Evolutionary conservation across 2,888 invertebrate genomes (phyloP).

Genomic region (Smittia aterrima): DNA sequence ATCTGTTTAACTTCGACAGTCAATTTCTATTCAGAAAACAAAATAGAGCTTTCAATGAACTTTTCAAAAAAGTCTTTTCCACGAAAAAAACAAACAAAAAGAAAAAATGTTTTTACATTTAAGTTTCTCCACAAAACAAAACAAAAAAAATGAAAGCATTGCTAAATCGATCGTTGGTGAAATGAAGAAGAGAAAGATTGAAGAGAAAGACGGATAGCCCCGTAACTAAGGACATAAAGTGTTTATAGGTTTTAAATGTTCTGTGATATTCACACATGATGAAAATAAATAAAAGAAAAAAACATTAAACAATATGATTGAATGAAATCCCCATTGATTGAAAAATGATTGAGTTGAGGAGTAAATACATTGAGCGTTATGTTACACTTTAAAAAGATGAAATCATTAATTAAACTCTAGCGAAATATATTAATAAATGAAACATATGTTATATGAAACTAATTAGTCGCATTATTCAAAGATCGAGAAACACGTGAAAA

Average conservation of each 20-base stretch:
- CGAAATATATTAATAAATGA: slow-evolving; percentile 16
- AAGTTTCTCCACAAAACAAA: neutral
- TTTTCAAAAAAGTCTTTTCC: neutral
- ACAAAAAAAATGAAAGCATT: neutral
- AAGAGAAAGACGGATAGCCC: neutral
- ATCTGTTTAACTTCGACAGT: neutral
- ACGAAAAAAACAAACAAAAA: neutral
- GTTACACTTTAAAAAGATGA: slow-evolving; percentile 41
- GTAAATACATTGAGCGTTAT: slow-evolving; percentile 35
- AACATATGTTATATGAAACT: slow-evolving; percentile 40
- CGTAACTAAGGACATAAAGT: slow-evolving; percentile 33
- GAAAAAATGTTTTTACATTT: neutral
- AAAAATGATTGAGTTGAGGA: neutral
- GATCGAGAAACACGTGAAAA: slow-evolving; percentile 21
- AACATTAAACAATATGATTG: slow-evolving; percentile 10
- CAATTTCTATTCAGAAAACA: neutral
- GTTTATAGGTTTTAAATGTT: slow-evolving; percentile 43
- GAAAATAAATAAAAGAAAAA: slow-evolving; percentile 40
- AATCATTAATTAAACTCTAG: slow-evolving; percentile 39
- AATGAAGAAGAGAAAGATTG: neutral
- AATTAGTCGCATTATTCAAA: slow-evolving; percentile 41
- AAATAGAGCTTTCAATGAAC: slow-evolving; percentile 2
- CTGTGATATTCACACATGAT: slow-evolving; percentile 43
- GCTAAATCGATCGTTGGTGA: slow-evolving; percentile 1
- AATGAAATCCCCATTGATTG: slow-evolving; percentile 22